These are phyloP conservation scores for Trichonephila clavipes DNA, from an alignment of 1,140 invertebrate species.

Conservation along the genomic window DNA sequence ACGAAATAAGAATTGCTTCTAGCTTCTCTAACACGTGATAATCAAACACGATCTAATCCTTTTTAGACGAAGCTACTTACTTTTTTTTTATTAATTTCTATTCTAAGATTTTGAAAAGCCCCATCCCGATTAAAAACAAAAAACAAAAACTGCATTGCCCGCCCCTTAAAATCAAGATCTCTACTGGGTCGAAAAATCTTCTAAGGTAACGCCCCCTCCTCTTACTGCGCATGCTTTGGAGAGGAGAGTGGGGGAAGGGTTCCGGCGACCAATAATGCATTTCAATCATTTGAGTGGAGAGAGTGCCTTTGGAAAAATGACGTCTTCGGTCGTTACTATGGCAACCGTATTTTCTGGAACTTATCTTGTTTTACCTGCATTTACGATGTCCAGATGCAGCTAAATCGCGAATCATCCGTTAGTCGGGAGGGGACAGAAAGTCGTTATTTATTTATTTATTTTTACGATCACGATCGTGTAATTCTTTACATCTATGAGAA, in stretches of 20 bases:
- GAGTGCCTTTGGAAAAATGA: constrained; percentile 75
- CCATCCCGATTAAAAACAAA: constrained; percentile 1
- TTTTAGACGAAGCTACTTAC: neutral
- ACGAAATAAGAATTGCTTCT: too few relatives aligned
- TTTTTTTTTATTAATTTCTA: neutral
- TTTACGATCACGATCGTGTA: neutral
- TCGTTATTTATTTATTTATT: constrained; percentile 69
- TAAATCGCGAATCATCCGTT: constrained; percentile 70
- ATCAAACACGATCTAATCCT: too few relatives aligned
- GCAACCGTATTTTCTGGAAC: constrained; percentile 75
- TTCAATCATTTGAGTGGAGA: constrained; percentile 77
- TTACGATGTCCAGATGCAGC: constrained; percentile 75
- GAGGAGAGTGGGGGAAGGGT: constrained; percentile 19
- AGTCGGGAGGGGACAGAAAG: constrained; percentile 8
- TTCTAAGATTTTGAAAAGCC: constrained; percentile 12
- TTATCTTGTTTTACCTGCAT: constrained; percentile 76
- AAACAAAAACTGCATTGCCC: constrained; percentile 27
- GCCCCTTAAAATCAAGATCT: constrained; percentile 75
- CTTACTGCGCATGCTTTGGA: constrained; percentile 54
- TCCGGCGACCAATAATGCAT: constrained; percentile 76
- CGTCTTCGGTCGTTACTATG: constrained; percentile 73
- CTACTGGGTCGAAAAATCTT: constrained; percentile 70
- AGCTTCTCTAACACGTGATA: too few relatives aligned
- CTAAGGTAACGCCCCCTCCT: constrained; percentile 48
- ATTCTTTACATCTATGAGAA: neutral